Base-by-base conservation (phyloP, 2,888 invertebrate genomes). In the Exephanes ischioxanthus region DNA sequence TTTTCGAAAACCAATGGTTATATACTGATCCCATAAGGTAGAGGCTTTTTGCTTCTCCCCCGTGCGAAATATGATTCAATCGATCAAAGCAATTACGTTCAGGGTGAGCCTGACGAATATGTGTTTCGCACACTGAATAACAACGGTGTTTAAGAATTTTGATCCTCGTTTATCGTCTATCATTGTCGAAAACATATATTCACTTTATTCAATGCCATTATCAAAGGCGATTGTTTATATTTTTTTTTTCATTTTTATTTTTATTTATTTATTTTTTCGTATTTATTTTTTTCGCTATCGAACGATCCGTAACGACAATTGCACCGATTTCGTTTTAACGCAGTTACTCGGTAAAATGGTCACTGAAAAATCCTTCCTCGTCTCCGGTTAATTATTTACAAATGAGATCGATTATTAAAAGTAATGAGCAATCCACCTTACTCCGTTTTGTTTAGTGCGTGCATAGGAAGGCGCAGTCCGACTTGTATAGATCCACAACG, bases 391-490 rank as follows among this genome's bases (percentile, higher is more conserved):
- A 88, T 88, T 90, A 91, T 88, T 89, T 90, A 90, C 88, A 91
- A 90, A 90, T 90, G 91, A 91, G 91, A 91, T 91, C 91, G 90
- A 90, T 88, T 67, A 85, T 90, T 89, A 89, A 90, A 87, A 83
- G 84, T 91, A 91, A 91, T 91, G 90, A 92, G 90, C 90, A 91
- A 90, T 90, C 80, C 87, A 85, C 81, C 77, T 79, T 80, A 80
- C 75, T 70, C 83, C 78, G 61, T 81, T 66, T 11, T 45, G 87
- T 87, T 78, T 86, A 86, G 87, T 89, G 89, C 90, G 88, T 91
- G 88, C 88, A 89, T 88, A 90, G 87, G 88, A 91, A 90, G 88
- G 90, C 89, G 91, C 89, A 90, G 88, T 89, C 75, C 81, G 80
- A 88, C 88, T 81, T 71, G 53, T 63, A 72, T 55, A 79, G 66